Evolutionary conservation across 2,888 invertebrate genomes (phyloP).

Genomic region (Atrina japonica): DNA sequence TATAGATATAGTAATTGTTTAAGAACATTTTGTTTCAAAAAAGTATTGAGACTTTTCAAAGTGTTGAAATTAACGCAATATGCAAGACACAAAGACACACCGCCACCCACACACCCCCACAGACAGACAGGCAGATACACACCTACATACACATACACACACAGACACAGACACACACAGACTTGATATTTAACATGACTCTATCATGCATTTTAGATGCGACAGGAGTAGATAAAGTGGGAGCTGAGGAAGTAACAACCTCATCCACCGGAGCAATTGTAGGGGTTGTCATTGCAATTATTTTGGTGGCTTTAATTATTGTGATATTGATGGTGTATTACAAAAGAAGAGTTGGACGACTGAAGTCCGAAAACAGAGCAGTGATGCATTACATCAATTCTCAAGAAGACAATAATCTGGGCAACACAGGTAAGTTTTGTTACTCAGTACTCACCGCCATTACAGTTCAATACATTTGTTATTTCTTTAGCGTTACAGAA

Average conservation of each 20-base stretch:
- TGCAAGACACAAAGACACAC: neutral
- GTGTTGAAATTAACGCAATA: too few species aligned
- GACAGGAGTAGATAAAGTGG: neutral
- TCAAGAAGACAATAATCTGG: neutral
- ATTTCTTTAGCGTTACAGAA: neutral
- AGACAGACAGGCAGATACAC: too few species aligned
- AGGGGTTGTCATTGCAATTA: conserved; percentile 18
- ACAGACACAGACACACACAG: too few species aligned
- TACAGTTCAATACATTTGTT: neutral
- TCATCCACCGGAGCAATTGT: conserved; percentile 16
- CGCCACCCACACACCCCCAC: neutral
- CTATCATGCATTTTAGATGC: neutral
- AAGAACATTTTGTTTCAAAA: too few species aligned
- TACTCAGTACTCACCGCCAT: too few species aligned
- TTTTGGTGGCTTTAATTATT: conserved; percentile 18
- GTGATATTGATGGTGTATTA: conserved; percentile 25
- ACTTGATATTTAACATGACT: neutral
- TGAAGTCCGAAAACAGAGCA: conserved; percentile 30
- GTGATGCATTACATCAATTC: conserved; percentile 33
- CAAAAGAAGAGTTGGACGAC: conserved; percentile 30
- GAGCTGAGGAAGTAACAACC: neutral
- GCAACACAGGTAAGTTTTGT: neutral
- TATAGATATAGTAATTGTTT: too few species aligned
- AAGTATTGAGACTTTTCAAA: too few species aligned
- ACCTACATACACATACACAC: too few species aligned